Conservation (phyloP, 2,888 invertebrate species). For the Limnephilus rhombicus region DNA sequence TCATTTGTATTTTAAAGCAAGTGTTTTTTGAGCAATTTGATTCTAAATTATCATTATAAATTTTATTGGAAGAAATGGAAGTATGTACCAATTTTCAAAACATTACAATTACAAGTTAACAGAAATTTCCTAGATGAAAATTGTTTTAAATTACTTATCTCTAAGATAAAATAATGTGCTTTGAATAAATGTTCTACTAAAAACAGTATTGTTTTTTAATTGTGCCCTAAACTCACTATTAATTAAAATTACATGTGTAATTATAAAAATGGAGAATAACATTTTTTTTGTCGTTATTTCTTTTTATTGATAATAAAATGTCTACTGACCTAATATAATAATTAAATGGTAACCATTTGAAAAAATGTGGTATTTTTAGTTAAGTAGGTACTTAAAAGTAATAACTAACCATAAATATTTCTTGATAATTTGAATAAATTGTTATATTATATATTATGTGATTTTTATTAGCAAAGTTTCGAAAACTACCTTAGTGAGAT, state of each 20-base stretch:
- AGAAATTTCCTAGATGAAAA: neutral
- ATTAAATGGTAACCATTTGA: conserved; percentile 1
- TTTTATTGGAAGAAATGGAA: neutral
- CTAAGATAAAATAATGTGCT: neutral
- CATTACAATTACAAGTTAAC: neutral
- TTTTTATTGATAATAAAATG: neutral
- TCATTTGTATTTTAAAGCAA: neutral
- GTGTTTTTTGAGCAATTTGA: neutral
- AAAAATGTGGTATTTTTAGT: conserved; percentile 3
- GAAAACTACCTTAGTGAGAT: neutral
- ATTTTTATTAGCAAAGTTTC: neutral
- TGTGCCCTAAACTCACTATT: neutral
- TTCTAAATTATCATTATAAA: neutral
- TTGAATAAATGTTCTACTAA: neutral
- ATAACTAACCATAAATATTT: neutral
- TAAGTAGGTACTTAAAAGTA: neutral
- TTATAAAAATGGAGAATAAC: conserved; percentile 13
- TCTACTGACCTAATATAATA: neutral
- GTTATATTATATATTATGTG: neutral
- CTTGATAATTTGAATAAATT: neutral
- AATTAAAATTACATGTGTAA: neutral
- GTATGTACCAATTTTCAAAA: neutral
- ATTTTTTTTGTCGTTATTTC: neutral
- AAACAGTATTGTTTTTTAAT: neutral
- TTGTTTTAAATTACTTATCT: neutral